Evolutionary conservation across 2,113 vertebrate species (phyloP), one percentile per base, ranked within the genome.

Genomic region (Centropristis striata): DNA sequence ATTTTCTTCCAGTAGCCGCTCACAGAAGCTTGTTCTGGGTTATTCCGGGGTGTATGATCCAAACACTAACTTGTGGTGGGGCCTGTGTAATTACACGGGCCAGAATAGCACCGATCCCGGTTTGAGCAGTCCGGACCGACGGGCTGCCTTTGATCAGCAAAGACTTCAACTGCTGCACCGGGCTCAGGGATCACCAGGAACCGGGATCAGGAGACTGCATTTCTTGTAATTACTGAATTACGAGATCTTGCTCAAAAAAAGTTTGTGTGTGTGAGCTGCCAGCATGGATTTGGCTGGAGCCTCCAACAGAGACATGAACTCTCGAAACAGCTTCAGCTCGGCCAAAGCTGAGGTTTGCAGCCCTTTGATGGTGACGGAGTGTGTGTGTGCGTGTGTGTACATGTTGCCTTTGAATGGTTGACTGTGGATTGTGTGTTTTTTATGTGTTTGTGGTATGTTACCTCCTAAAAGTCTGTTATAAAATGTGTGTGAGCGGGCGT

Each of bases 381-480:
- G 42, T 37, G 46, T 41, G 46, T 23, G 68, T 60, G 69, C 46
- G 58, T 55, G 37, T 28, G 23, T 44, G 28, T 57, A 9, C 27
- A 36, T 27, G 83, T 39, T 53, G 55, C 23, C 60, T 71, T 37
- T 72, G n/a, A 2, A 32, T 49, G 41, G 44, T 27, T 41, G 39
- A 59, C 44, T 41, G 51, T 23, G 71, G 64, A 46, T 2, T 73
- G 81, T 71, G 46, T 68, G 60, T 55, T 49, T 77, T n/a, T 86
- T 71, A 85, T 50, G 90, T 18, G 85, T 64, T 74, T 89, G 90
- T 37, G 90, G 88, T 77, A 16, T 86, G 85, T 75, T 84, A 87
- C 90, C 82, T 87, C 85, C 8, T 91, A 89, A 92, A 90, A 74
- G n/a, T 68, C 47, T 7, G 27, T 53, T 68, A 54, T 87, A 87